A percentile compares a stretch with the other conserved stretches of the same genome.
These are phyloP conservation scores for Gortyna flavago DNA, from an alignment of 2,888 invertebrate genomes.

Conservation along the genomic window DNA sequence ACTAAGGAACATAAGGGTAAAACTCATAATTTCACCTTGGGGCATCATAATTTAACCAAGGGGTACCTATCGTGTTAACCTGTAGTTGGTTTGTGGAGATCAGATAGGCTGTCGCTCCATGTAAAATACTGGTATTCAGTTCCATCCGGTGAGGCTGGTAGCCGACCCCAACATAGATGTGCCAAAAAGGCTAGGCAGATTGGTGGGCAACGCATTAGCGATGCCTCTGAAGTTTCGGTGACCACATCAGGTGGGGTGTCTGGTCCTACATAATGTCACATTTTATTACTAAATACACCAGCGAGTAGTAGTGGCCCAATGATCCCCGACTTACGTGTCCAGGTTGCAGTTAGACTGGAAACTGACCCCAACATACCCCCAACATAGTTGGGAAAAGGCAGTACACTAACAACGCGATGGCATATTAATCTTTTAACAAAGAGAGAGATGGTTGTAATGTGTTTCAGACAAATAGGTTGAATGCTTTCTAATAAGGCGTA, in stretches of 20 bases:
- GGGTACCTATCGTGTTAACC: not conserved
- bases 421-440: not conserved
- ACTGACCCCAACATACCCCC: not conserved
- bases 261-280: too few species aligned
- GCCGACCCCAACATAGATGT: not conserved
- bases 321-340: too few species aligned
- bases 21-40: constrained; percentile 41
- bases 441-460: not conserved
- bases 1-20: constrained; percentile 35
- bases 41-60: constrained; percentile 39
- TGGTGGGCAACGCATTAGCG: too few species aligned
- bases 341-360: not conserved
- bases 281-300: too few species aligned
- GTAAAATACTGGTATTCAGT: not conserved
- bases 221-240: too few species aligned
- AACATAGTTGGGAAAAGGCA: not conserved
- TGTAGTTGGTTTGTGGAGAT: not conserved
- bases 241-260: too few species aligned
- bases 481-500: not conserved
- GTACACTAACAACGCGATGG: not conserved
- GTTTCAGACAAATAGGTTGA: constrained; percentile 13
- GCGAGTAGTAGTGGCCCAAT: too few species aligned
- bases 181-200: not conserved
- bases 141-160: not conserved
- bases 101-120: too few species aligned